A percentile compares a stretch with the other conserved stretches of the same genome.
phyloP scores from a whole-genome alignment of 2,888 invertebrate genomes.

The Drosophila flavopinicola region DNA sequence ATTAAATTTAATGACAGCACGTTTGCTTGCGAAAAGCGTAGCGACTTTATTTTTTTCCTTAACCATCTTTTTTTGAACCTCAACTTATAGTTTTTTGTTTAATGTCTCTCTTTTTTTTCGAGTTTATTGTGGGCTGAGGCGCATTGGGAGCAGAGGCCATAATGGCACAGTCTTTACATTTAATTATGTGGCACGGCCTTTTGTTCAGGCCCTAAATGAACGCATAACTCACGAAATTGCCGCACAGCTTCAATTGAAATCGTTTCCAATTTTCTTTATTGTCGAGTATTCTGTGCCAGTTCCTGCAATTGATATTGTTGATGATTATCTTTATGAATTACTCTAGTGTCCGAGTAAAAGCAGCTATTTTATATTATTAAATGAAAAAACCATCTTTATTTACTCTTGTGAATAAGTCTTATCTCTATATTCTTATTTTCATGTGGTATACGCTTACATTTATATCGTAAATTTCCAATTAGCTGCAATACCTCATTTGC shows the following conservation, averaged over 20 bases:
- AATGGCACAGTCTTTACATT: constrained; percentile 68
- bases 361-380: constrained; percentile 5
- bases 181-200: constrained; percentile 68
- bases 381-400: too few species aligned
- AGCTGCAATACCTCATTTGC: too few species aligned
- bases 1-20: constrained; percentile 82
- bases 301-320: constrained; percentile 1
- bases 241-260: constrained; percentile 48
- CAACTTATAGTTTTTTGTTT: constrained; percentile 43
- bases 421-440: too few species aligned
- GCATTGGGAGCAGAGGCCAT: constrained; percentile 67
- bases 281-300: neutral
- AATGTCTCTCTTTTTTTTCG: constrained; percentile 30
- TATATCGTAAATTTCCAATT: too few species aligned
- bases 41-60: constrained; percentile 24
- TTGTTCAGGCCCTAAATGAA: constrained; percentile 31
- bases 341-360: neutral
- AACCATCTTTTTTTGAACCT: constrained; percentile 29
- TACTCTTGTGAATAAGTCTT: too few species aligned
- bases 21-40: constrained; percentile 78
- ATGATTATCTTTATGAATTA: neutral
- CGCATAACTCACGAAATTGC: constrained; percentile 47
- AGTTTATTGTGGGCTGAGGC: constrained; percentile 51
- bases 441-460: too few species aligned
- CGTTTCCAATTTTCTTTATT: constrained; percentile 39